Evolutionary conservation across 1,140 invertebrate genomes (phyloP), one percentile per base, ranked within the genome.

Genomic region (Calosoma granatense): DNA sequence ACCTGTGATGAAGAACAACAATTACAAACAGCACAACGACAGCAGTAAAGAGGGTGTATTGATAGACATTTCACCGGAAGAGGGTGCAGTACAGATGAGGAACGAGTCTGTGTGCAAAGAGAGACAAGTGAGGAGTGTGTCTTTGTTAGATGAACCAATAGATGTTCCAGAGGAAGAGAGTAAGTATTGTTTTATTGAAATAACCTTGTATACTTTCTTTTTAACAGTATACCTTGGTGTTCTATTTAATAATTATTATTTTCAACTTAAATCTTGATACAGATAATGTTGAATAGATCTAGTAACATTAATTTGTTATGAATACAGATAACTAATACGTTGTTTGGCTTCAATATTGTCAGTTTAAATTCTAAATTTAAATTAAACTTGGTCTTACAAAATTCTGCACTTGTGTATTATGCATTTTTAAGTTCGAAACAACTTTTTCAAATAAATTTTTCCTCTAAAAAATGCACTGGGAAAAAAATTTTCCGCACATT

Each of bases 131-230:
- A 2, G 66, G 65, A 56, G 70, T 0, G 71, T 82, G 11, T 88
- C 85, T 36, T 77, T 90, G 58, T 70, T 90, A 0, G 88, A 90
- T 66, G 84, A 88, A 59, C 87, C 87, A 0, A 89, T 90, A 43
- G 85, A 89, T 66, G 77, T 81, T 41, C 79, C 80, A 23, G 74
- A 76, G 22, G 69, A 72, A 55, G 61, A 60, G 51, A 21, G 12
- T 26, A 2, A 36, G 20, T 57, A 19, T n/a, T 20, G 14, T n/a
- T n/a, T n/a, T n/a, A n/a, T n/a, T n/a, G n/a, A n/a, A n/a, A n/a
- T n/a, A n/a, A n/a, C n/a, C n/a, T n/a, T n/a, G n/a, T n/a, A n/a
- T n/a, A n/a, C 17, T 21, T 39, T 51, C 39, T 1, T n/a, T 22
- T 6, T 22, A 54, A 21, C 12, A 22, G 12, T 54, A 19, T 21